Conservation (phyloP, 2,113 vertebrate genomes). For the Catharus minimus region DNA sequence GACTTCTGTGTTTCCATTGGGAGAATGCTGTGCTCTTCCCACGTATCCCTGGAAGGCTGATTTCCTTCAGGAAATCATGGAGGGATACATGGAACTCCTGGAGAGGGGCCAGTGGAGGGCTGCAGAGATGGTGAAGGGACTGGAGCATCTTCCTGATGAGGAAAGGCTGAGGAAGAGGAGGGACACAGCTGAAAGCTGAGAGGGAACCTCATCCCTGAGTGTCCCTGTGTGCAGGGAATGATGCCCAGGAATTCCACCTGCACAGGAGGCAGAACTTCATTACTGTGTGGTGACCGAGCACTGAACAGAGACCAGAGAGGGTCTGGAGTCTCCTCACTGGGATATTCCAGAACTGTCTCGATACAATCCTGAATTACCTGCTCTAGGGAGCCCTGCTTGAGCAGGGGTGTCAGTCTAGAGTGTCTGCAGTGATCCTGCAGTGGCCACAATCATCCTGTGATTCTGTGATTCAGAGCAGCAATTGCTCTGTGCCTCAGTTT, state of each 20-base stretch:
- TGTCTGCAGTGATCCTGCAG: background rate
- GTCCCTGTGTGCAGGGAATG: background rate
- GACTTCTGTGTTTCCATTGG: background rate
- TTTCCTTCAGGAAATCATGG: background rate
- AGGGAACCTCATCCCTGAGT: rapidly evolving
- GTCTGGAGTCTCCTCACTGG: rapidly evolving
- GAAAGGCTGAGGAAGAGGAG: background rate
- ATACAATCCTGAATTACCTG: background rate
- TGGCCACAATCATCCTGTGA: background rate
- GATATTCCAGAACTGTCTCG: background rate
- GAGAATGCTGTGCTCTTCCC: background rate
- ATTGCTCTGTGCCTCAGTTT: background rate
- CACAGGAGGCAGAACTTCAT: background rate
- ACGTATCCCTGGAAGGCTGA: background rate
- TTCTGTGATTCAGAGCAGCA: background rate
- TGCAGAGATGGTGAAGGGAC: rapidly evolving
- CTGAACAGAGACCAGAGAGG: background rate
- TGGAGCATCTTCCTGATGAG: rapidly evolving
- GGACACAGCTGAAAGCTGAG: background rate
- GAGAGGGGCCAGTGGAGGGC: background rate
- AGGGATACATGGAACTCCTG: background rate
- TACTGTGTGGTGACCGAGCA: rapidly evolving
- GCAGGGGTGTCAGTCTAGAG: background rate
- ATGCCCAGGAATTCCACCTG: rapidly evolving
- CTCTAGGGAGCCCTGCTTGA: background rate